Evolutionary conservation across 37 sponge, comb jelly and placozoan species (phyloP), one percentile per base, ranked within the genome.

Genomic region (Ianthella basta): DNA sequence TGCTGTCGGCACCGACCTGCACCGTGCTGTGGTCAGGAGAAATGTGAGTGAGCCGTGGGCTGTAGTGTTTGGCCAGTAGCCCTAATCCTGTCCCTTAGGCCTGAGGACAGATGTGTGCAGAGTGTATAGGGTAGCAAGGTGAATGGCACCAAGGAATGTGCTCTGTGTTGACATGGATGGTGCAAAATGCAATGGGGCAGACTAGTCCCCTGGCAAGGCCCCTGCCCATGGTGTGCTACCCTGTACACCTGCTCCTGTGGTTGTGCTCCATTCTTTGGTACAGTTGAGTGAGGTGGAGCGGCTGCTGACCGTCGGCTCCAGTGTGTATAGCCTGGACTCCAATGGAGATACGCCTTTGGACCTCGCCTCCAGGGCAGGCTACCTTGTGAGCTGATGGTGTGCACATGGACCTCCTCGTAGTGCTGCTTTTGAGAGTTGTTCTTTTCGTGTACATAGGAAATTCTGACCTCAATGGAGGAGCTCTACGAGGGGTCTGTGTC

Each of bases 1-100:
- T 1, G 78, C 78, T 41, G 40, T 36, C 40, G 78, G 78, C n/a
- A 75, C 78, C 40, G 78, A 75, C 54, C 53, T 75, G 21, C 78
- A 75, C 25, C n/a, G 12, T 0, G 78, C 78, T 36, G 78, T 75
- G n/a, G 78, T 75, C 21, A 40, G 25, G 23, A 24, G 53, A 39
- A 36, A 75, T 75, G 78, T 75, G 20, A 75, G 78, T 75, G 21
- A 16, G 25, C 10, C 1, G 12, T 1, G 10, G 70, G 29, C 33
- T 35, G 34, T 14, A 33, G 29, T 1, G 12, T 30, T 69, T 1
- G 29, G 70, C n/a, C n/a, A n/a, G n/a, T n/a, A n/a, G n/a, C n/a
- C n/a, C n/a, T n/a, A n/a, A n/a, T n/a, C n/a, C n/a, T n/a, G n/a
- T n/a, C n/a, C n/a, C n/a, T n/a, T n/a, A n/a, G n/a, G n/a, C n/a